A percentile compares a stretch with the other conserved stretches of the same genome.
phyloP scores from a whole-genome alignment of 30 jellyfish, hydroid and myxozoan genomes.

The Hydractinia echinata region DNA sequence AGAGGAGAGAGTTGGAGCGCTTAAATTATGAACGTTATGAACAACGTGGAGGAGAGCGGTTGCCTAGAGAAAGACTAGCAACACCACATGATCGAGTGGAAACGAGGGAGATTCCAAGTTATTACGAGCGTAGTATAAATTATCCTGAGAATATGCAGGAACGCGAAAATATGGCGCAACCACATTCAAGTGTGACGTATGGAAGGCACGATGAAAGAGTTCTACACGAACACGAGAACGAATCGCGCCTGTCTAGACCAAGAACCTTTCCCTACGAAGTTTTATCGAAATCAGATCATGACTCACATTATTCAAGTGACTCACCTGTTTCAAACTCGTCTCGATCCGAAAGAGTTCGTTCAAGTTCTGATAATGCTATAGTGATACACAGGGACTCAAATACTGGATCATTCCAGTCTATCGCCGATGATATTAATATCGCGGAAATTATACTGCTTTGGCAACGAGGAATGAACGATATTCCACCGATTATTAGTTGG shows the following conservation, averaged over 20 bases:
- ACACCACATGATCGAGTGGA: too few species aligned
- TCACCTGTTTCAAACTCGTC: constrained; percentile 3
- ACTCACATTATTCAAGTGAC: constrained; percentile 12
- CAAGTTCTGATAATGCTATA: background rate
- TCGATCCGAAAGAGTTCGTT: background rate
- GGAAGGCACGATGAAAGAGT: too few species aligned
- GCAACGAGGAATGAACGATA: constrained; percentile 77
- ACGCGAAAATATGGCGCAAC: too few species aligned
- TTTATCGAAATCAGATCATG: background rate
- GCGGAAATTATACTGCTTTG: constrained; percentile 75
- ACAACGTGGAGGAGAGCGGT: background rate
- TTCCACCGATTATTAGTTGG: constrained; percentile 80
- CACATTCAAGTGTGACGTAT: too few species aligned
- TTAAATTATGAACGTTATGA: background rate
- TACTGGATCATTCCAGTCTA: background rate
- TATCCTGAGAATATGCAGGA: too few species aligned
- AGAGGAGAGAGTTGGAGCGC: background rate
- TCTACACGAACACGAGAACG: too few species aligned
- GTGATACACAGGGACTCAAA: background rate
- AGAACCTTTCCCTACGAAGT: constrained; percentile 13
- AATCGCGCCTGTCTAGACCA: background rate
- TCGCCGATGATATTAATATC: constrained; percentile 35
- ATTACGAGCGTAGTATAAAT: too few species aligned
- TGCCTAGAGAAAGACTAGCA: too few species aligned
- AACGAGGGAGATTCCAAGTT: too few species aligned